Conservation (phyloP, 2,888 invertebrate species). For the Ashinkailepas kermadecensis region DNA sequence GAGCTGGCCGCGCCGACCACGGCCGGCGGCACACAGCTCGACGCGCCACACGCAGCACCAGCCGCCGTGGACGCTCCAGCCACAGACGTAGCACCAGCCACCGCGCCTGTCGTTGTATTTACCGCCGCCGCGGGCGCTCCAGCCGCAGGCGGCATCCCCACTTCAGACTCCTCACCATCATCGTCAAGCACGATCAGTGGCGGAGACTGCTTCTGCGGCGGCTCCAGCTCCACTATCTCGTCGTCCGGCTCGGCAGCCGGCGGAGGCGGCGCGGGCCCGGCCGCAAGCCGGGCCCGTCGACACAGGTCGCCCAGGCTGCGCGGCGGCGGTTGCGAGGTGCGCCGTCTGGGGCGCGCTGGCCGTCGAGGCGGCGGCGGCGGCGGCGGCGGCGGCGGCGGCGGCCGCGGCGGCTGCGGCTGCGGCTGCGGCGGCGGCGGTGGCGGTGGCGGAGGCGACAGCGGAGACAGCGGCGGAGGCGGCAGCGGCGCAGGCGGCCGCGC, state of each 20-base stretch:
- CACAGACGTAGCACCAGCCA: too few relatives aligned
- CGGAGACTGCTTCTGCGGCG: background rate
- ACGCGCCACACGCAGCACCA: too few relatives aligned
- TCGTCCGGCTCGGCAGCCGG: background rate
- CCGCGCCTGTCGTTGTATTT: too few relatives aligned
- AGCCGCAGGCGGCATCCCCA: too few relatives aligned
- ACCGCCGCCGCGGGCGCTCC: too few relatives aligned
- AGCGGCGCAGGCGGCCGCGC: too few relatives aligned
- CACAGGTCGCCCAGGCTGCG: background rate
- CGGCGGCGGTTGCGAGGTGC: background rate
- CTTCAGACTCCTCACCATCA: background rate
- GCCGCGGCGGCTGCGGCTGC: background rate
- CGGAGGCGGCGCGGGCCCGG: background rate
- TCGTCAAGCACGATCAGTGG: background rate
- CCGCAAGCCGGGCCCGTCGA: background rate
- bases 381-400: background rate
- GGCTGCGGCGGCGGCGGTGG: too few relatives aligned
- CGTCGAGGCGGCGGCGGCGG: background rate
- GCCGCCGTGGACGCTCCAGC: too few relatives aligned
- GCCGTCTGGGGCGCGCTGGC: background rate
- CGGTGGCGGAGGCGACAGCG: too few relatives aligned
- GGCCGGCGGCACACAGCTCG: too few relatives aligned
- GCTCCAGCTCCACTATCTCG: background rate
- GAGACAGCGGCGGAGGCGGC: too few relatives aligned
- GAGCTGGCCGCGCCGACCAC: too few relatives aligned